phyloP scores from a whole-genome alignment of 2,113 vertebrate genomes.

The Platycercus adscitus region DNA sequence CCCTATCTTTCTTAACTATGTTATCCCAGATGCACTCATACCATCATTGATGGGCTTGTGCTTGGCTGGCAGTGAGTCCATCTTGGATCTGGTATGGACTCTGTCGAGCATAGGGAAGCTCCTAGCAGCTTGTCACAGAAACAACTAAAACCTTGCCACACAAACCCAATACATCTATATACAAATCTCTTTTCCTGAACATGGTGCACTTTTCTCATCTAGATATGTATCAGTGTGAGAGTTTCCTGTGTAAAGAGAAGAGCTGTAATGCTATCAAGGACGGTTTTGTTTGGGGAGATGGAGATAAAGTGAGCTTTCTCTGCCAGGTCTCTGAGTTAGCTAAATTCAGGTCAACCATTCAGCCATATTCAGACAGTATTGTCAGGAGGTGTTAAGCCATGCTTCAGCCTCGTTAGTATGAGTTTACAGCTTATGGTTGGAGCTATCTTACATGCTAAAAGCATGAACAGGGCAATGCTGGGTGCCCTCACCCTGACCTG shows the following conservation, averaged over 20 bases:
- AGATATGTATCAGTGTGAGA: background rate
- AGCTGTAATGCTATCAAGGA: background rate
- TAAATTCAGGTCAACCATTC: background rate
- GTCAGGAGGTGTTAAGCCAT: background rate
- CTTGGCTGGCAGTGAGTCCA: background rate
- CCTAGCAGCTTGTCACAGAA: background rate
- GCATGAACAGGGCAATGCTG: background rate
- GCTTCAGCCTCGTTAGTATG: background rate
- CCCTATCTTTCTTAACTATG: background rate
- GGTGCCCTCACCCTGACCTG: background rate
- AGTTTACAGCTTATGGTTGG: background rate
- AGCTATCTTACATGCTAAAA: background rate
- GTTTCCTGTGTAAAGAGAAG: background rate
- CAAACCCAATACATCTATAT: background rate
- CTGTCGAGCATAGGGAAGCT: background rate
- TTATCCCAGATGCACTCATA: background rate
- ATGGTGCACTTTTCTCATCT: background rate
- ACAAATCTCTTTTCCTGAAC: background rate
- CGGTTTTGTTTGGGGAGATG: background rate
- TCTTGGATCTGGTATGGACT: background rate
- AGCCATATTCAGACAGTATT: background rate
- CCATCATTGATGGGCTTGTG: background rate
- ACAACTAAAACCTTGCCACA: background rate
- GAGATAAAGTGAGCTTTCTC: background rate
- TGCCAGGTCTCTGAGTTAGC: background rate